These are phyloP conservation scores for Sebastes paucispinis DNA, from an alignment of 2,797 vertebrate genomes.

Conservation along the genomic window DNA sequence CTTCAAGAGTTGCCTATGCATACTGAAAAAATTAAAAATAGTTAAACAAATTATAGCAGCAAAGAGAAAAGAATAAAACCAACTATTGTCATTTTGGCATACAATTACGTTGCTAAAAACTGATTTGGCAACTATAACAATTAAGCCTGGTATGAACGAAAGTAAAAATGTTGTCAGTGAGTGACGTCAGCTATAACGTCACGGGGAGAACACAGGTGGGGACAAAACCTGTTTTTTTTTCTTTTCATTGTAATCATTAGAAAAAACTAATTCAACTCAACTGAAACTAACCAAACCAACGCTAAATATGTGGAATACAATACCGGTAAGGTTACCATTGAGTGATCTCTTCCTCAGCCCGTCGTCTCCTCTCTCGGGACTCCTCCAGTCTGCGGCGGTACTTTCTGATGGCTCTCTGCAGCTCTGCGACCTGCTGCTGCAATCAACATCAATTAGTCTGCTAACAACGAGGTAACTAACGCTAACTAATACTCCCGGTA, in stretches of 20 bases:
- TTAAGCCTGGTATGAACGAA: neutral
- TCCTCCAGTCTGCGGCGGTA: constrained; percentile 25
- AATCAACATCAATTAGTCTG: constrained; percentile 21
- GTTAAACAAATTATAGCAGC: neutral
- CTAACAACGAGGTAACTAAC: neutral
- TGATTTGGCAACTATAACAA: too few relatives aligned
- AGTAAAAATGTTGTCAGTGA: neutral
- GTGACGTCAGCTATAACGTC: neutral
- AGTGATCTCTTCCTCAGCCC: constrained; percentile 20
- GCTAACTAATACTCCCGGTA: fast-evolving
- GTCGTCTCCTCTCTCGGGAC: constrained; percentile 1
- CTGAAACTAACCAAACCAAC: neutral
- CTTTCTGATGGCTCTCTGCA: constrained; percentile 33
- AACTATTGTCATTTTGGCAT: neutral
- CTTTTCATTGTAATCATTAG: neutral
- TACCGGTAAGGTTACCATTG: constrained; percentile 29
- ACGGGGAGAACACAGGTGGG: neutral
- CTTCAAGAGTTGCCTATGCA: neutral
- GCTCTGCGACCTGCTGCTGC: constrained; percentile 30
- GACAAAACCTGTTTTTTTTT: neutral
- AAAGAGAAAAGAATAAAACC: neutral
- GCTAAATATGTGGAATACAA: too few relatives aligned
- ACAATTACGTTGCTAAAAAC: neutral
- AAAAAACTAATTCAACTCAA: neutral
- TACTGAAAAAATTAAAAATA: neutral